phyloP scores from a whole-genome alignment of 2,797 vertebrate genomes.

The Leptodactylus fallax region DNA sequence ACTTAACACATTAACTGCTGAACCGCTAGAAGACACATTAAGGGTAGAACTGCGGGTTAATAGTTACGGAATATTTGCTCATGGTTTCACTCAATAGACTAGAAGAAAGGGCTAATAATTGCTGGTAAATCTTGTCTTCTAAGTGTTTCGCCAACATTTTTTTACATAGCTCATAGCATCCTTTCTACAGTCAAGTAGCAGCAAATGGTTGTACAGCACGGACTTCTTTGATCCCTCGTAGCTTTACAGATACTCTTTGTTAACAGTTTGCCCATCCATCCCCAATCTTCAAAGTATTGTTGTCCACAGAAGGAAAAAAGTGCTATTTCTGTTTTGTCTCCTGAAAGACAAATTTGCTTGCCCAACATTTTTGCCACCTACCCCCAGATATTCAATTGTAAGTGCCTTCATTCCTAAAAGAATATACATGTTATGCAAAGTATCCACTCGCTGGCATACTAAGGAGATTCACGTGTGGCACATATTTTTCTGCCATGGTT shows the following conservation, averaged over 20 bases:
- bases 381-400: no score
- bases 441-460: no score
- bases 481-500: no score
- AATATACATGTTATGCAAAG: no score
- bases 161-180: neutral
- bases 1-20: slow-evolving; percentile 46
- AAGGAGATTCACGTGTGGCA: no score
- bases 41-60: neutral
- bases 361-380: no score
- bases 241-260: neutral
- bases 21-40: neutral
- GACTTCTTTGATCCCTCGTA: neutral
- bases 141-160: neutral
- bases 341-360: no score
- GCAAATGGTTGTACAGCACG: neutral
- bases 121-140: neutral
- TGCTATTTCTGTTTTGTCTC: no score
- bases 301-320: no score
- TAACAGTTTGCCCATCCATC: neutral
- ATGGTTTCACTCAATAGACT: neutral
- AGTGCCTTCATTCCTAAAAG: no score
- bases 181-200: neutral
- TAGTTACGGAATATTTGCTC: neutral
- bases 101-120: neutral
- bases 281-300: neutral